Percentiles rank a stretch among this genome's conserved stretches.
These are phyloP conservation scores for Zoroaster sp. DNA, from an alignment of 53 echinoderm and acorn worm genomes.

Conservation along the genomic window DNA sequence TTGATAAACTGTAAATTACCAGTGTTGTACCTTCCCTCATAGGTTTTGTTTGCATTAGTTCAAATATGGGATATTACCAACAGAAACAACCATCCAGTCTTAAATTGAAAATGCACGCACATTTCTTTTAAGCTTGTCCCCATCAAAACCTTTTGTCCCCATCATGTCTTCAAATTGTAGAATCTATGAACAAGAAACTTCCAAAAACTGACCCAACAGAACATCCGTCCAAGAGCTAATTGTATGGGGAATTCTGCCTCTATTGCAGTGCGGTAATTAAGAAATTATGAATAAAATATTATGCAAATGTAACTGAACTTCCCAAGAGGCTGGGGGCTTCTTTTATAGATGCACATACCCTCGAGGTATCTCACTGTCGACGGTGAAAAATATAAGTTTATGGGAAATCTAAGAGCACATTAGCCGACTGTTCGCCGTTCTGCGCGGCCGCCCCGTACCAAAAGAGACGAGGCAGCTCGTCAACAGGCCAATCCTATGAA, in stretches of 20 bases:
- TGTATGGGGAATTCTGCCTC: background rate
- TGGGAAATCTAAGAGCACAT: conserved; percentile 24
- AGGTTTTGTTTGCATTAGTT: too few relatives aligned
- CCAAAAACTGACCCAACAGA: too few relatives aligned
- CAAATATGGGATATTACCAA: too few relatives aligned
- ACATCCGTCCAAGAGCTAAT: too few relatives aligned
- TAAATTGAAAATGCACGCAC: too few relatives aligned
- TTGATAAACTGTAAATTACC: too few relatives aligned
- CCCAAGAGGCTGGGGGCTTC: background rate
- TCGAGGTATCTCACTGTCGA: background rate
- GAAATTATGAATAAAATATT: conserved; percentile 44
- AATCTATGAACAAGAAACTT: background rate
- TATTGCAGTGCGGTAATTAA: background rate
- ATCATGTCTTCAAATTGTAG: too few relatives aligned
- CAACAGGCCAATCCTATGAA: conserved; percentile 6
- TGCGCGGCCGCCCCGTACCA: background rate
- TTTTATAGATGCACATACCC: conserved; percentile 27
- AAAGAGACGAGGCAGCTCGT: background rate
- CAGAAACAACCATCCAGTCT: too few relatives aligned
- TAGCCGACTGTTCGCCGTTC: conserved; percentile 5
- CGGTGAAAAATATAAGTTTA: background rate
- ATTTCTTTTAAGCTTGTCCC: too few relatives aligned
- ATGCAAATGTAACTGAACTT: conserved; percentile 37
- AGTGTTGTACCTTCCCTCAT: too few relatives aligned
- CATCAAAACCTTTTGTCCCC: too few relatives aligned